Evolutionary conservation across 2,113 vertebrate genomes (phyloP), one percentile per base, ranked within the genome.

Genomic region (Takifugu flavidus): DNA sequence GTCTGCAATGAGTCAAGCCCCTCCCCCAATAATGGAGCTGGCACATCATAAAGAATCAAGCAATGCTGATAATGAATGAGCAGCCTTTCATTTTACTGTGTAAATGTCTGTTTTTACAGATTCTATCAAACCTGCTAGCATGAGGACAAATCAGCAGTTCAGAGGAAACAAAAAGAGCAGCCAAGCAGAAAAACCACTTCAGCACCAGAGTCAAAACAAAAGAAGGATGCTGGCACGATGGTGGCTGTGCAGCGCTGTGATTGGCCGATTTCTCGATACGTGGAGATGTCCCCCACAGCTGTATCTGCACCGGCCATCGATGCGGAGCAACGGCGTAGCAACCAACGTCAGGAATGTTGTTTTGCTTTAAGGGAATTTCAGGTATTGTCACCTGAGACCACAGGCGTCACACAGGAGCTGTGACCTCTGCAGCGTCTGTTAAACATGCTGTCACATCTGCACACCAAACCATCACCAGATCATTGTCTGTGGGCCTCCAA

Each of bases 321-420:
- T 12, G 62, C 12, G 5, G 12, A 56, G 52, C 25, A n/a, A 26
- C 43, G 25, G 14, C 45, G 20, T 20, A 20, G 20, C 20, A 20
- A 20, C 20, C 25, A n/a, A 26, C 43, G 25, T 13, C 45, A 54
- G 55, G 75, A 83, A 82, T 82, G 72, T 49, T 84, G 71, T 82
- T 84, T 7, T 82, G 74, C 49, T 79, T 80, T 46, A 11, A 20
- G 57, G 59, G 74, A 86, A 84, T 87, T 69, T 43, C 0, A 82
- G 59, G 46, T 53, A 71, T 79, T 47, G 14, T 25, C 56, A 44
- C 63, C 27, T 44, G 12, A 70, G 59, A 69, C 39, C 60, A 52
- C 29, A 31, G 46, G 67, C 31, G 53, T 47, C 63, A 65, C 61
- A 14, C 26, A 20, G 47, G 20, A 74, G 62, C 58, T 62, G 3